Evolutionary conservation across 2,797 vertebrate species (phyloP).

Genomic region (Chrysocyon brachyurus): DNA sequence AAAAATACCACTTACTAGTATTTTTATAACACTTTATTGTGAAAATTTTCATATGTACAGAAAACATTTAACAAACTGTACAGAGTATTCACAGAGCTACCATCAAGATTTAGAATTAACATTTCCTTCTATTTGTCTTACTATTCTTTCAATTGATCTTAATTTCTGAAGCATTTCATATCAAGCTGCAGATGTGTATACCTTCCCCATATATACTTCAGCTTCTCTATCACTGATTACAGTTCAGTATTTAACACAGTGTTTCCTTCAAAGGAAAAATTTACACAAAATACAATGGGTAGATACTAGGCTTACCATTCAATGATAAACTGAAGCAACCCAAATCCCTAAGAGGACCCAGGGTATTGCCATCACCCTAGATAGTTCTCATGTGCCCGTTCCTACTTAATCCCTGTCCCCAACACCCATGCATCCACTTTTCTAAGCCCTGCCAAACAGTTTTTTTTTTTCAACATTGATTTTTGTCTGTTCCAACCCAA

Average conservation of each 20-base stretch:
- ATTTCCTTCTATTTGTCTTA: conserved; percentile 37
- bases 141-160: background rate
- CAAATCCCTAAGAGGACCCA: background rate
- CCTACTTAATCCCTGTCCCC: background rate
- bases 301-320: background rate
- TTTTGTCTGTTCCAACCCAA: background rate
- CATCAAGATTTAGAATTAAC: background rate
- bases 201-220: background rate
- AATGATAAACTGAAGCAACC: background rate
- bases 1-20: background rate
- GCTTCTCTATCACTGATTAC: background rate
- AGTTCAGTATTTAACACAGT: background rate
- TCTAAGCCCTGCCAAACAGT: background rate
- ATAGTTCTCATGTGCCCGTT: background rate
- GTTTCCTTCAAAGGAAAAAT: background rate
- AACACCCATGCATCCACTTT: background rate
- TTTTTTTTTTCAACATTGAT: background rate
- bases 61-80: background rate
- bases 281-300: background rate
- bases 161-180: background rate
- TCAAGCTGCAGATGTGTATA: background rate
- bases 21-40: conserved; percentile 29
- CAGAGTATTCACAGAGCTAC: background rate
- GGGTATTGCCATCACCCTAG: background rate
- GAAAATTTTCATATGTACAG: background rate